These are phyloP conservation scores for Cataglyphis altisquamis DNA, from an alignment of 2,888 invertebrate genomes.

Conservation along the genomic window DNA sequence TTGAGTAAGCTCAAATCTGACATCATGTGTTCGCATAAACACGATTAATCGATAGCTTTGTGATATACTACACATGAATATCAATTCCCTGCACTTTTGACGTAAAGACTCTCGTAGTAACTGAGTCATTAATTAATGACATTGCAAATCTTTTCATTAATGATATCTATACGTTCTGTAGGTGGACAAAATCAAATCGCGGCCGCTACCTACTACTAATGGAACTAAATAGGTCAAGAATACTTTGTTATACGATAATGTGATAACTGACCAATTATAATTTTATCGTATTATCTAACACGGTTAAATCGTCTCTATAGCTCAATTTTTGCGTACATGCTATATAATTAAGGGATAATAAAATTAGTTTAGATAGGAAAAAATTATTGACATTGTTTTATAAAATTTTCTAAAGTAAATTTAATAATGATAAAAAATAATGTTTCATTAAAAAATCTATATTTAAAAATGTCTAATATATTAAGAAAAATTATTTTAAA, in stretches of 20 bases:
- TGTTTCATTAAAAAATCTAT: background rate
- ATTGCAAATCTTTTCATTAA: background rate
- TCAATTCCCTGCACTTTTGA: background rate
- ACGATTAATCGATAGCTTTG: slow-evolving; percentile 43
- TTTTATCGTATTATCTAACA: slow-evolving; percentile 30
- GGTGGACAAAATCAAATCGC: slow-evolving; percentile 52
- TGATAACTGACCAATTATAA: slow-evolving; percentile 50
- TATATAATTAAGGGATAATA: background rate
- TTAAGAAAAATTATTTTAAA: background rate
- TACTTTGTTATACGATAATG: slow-evolving; percentile 68
- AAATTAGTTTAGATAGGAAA: background rate
- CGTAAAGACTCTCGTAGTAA: background rate
- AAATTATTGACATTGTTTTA: background rate
- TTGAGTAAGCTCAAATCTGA: slow-evolving; percentile 58
- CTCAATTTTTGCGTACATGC: background rate
- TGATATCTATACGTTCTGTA: slow-evolving; percentile 9
- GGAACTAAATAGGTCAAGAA: slow-evolving; percentile 82
- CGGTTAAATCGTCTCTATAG: background rate
- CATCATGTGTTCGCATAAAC: slow-evolving; percentile 46
- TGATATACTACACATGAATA: background rate
- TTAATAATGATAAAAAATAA: background rate
- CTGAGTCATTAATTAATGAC: background rate
- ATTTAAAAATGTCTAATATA: background rate
- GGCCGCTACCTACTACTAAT: slow-evolving; percentile 70
- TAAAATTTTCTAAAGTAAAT: background rate